Evolutionary conservation across 1,140 invertebrate species (phyloP).

Genomic region (Magallana gigas): DNA sequence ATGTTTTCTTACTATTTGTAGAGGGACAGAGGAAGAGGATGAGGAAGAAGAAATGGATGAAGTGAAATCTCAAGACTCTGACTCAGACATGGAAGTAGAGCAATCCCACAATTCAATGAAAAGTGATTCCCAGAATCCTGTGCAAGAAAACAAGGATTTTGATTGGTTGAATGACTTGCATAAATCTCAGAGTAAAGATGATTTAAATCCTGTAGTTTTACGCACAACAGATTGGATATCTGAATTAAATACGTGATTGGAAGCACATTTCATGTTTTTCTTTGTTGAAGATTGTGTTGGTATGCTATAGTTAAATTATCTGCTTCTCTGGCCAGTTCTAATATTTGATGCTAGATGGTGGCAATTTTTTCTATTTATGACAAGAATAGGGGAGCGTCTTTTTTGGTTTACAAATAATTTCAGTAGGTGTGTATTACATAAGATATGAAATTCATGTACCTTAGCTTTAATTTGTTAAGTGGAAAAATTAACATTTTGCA

Average conservation of each 20-base stretch:
- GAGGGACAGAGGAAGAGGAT: slow-evolving; percentile 13
- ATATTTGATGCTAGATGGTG: no score
- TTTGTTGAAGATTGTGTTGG: no score
- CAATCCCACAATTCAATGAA: not conserved
- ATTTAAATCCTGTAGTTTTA: not conserved
- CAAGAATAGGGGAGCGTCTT: no score
- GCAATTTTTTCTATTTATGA: no score
- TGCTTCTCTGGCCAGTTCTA: no score
- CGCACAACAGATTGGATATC: not conserved
- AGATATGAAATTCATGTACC: no score
- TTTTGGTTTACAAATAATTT: no score
- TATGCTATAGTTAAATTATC: no score
- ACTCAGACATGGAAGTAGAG: slow-evolving; percentile 48
- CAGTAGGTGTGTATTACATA: no score
- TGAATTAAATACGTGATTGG: not conserved
- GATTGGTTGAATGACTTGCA: slow-evolving; percentile 13
- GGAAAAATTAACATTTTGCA: no score
- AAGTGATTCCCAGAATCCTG: slow-evolving; percentile 9
- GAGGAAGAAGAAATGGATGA: slow-evolving; percentile 17
- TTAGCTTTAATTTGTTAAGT: no score
- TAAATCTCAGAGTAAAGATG: not conserved
- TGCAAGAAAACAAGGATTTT: not conserved
- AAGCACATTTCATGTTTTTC: no score
- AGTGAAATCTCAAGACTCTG: slow-evolving; percentile 33
- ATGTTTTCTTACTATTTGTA: not conserved